Evolutionary conservation across 2,113 vertebrate genomes (phyloP), one percentile per base, ranked within the genome.

Genomic region (Todiramphus saurophagus): DNA sequence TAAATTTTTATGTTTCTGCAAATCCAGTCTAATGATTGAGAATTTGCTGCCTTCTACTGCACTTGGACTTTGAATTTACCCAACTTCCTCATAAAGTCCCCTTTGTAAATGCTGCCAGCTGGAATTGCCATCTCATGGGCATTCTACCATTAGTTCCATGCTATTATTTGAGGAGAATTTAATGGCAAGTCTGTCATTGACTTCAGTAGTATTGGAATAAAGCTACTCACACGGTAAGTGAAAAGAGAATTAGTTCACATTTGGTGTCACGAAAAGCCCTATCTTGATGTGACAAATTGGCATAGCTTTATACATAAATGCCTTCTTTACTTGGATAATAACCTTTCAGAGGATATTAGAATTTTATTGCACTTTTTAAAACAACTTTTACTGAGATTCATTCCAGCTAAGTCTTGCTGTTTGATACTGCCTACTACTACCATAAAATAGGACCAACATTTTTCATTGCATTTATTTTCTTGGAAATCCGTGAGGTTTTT

Each of bases 281-380:
- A 83, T 95, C 87, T 56, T 89, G 69, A 91, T 0, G 21, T 84
- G 81, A 78, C 31, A 94, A 87, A 95, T 60, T 67, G 76, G 39
- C 81, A 79, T 58, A 89, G 33, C 77, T 94, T 89, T 94, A 84
- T 55, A 74, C 28, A 84, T 80, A 94, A 95, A 90, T 86, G 75
- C 8, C 67, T 80, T 83, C 79, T 83, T 83, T 80, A 80, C 41
- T 80, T 63, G 55, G 68, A 81, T 92, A 94, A 90, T 82, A 94
- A 90, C 88, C 56, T 95, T 95, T 77, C 92, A 86, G 85, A 81
- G 51, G 48, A 63, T 85, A 86, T 78, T 83, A 93, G 77, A 67
- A 88, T 95, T 90, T 88, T 90, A 91, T 43, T 90, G 43, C 87
- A 87, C 74, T 88, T 91, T 92, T 63, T 63, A 92, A 90, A 96